These are phyloP conservation scores for Pseudorectes ferrugineus DNA, from an alignment of 2,113 vertebrate genomes.

Conservation along the genomic window DNA sequence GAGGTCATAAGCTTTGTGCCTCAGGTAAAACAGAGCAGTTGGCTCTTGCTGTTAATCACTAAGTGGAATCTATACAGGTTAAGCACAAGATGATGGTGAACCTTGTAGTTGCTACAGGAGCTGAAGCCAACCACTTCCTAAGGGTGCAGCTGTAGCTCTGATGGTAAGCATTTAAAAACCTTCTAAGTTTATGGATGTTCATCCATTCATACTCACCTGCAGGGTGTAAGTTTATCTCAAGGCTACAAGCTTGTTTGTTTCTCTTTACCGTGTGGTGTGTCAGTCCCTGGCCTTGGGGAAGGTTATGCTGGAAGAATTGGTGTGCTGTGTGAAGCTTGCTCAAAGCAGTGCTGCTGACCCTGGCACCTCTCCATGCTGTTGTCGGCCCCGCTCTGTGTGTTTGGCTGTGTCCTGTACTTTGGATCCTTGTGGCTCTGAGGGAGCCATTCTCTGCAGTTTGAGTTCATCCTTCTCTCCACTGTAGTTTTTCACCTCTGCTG, in stretches of 20 bases:
- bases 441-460: neutral
- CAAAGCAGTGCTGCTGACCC: neutral
- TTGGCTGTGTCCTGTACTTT: neutral
- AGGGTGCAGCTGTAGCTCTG: neutral
- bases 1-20: neutral
- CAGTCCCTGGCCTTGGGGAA: neutral
- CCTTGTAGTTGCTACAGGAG: neutral
- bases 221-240: neutral
- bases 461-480: neutral
- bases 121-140: neutral
- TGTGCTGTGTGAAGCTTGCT: neutral
- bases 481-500: neutral
- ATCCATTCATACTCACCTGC: neutral
- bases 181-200: neutral
- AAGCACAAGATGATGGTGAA: neutral
- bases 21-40: neutral
- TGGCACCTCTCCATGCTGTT: neutral
- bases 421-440: neutral
- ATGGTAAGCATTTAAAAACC: neutral
- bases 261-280: neutral
- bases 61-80: neutral
- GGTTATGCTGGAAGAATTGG: neutral
- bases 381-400: neutral
- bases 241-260: neutral
- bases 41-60: neutral